Base-by-base conservation (phyloP, 30 jellyfish, hydroid and myxozoan genomes). In the Hydra vulgaris region DNA sequence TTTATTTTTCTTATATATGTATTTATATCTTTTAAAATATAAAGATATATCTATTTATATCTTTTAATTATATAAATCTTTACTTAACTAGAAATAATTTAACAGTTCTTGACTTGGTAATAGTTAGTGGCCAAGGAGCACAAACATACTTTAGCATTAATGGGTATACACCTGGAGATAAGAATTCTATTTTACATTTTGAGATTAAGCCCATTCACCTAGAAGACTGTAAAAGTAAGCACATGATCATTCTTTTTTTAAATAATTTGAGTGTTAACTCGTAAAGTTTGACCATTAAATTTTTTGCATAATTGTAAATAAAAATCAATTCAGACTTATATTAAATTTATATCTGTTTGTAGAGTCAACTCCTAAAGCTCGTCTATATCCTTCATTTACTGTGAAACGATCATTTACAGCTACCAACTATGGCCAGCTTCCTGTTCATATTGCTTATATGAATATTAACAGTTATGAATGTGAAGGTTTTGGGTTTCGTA, bases 281-380 rank as follows among this genome's bases (percentile, higher is more conserved):
- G 66, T 23, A 15, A 17, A n/a, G 71, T 56, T 56, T 56, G 17
- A 15, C 71, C 75, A 20, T 68, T 68, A 68, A 68, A 20, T 16
- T n/a, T 68, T 68, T 68, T n/a, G 8, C 15, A 3, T 20, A 3
- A n/a, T 68, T 20, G 5, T 23, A 68, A 17, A 15, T 56, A 15
- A 15, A 15, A 15, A 56, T n/a, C 71, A 15, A n/a, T 56, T 56
- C 17, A 15, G 71, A 56, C 17, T 56, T 68, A 68, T 68, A 15
- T 4, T 68, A 68, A 3, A 68, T n/a, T n/a, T 68, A n/a, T 68
- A 3, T 68, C 26, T 40, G 54, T 20, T 74, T 74, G 21, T 74
- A 94, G 99, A 94, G 74, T 81, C 96, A 19, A 94, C 99, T 21
- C 92, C 99, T 18, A 94, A 86, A 78, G 99, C 99, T 18, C 89